A percentile compares a stretch with the other conserved stretches of the same genome.
Conservation (phyloP, 92 coral and sea anemone species). For the Galaxea fascicularis region DNA sequence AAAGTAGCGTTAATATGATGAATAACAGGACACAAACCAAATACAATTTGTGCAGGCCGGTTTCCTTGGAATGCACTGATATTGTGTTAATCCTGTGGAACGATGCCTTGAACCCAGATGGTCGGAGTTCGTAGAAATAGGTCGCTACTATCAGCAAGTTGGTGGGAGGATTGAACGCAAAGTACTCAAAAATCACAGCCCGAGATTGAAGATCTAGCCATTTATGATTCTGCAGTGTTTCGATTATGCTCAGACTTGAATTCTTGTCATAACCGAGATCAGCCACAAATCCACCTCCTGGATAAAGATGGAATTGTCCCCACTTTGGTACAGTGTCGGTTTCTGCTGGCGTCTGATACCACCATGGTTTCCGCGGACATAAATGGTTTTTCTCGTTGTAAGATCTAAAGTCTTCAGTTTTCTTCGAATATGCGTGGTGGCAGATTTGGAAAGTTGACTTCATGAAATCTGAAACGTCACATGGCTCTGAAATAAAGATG, state of each 20-base stretch:
- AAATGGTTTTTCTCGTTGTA: slow-evolving; percentile 44
- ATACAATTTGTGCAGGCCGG: slow-evolving; percentile 69
- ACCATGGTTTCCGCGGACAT: slow-evolving; percentile 83
- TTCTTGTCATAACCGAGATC: slow-evolving; percentile 72
- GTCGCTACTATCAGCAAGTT: slow-evolving; percentile 60
- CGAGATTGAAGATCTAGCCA: slow-evolving; percentile 79
- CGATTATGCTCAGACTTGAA: slow-evolving; percentile 17
- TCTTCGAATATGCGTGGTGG: slow-evolving; percentile 58
- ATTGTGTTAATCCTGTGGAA: slow-evolving; percentile 55
- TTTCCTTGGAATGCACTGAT: slow-evolving; percentile 47
- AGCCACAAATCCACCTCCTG: slow-evolving; percentile 78
- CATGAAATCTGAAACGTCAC: slow-evolving; percentile 17
- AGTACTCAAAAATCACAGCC: slow-evolving; percentile 66
- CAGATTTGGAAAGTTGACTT: slow-evolving; percentile 21
- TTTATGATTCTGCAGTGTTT: slow-evolving; percentile 44
- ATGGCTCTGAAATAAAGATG: neutral
- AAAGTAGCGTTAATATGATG: slow-evolving; percentile 54
- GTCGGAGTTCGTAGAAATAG: slow-evolving; percentile 65
- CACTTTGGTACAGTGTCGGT: slow-evolving; percentile 52
- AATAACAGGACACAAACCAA: slow-evolving; percentile 66
- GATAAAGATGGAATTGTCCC: slow-evolving; percentile 74
- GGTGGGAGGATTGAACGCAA: slow-evolving; percentile 70
- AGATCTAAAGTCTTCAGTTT: slow-evolving; percentile 57
- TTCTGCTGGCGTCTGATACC: slow-evolving; percentile 59
- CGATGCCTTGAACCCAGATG: slow-evolving; percentile 52